These are phyloP conservation scores for Oreortyx pictus DNA, from an alignment of 2,797 vertebrate genomes.

Conservation along the genomic window DNA sequence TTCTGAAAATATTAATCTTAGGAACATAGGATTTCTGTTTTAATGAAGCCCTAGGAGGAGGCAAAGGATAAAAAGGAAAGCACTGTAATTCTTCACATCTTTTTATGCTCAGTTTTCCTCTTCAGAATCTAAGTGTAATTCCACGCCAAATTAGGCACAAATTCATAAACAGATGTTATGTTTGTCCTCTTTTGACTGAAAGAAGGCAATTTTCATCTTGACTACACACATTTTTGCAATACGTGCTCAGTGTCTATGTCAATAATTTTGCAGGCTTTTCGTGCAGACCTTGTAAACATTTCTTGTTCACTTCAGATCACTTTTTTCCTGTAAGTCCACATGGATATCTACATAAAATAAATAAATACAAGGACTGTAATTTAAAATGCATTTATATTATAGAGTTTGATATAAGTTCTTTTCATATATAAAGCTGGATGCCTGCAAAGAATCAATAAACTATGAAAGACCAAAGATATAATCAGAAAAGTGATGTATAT, in stretches of 20 bases:
- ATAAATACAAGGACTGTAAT: not conserved
- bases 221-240: not conserved
- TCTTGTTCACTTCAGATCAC: not conserved
- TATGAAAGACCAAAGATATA: not conserved
- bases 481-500: not conserved
- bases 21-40: not conserved
- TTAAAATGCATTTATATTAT: not conserved
- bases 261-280: not conserved
- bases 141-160: not conserved
- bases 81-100: not conserved
- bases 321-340: not conserved
- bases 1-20: not conserved
- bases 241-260: not conserved
- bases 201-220: not conserved
- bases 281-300: not conserved
- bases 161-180: not conserved
- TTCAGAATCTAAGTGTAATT: not conserved
- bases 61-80: not conserved
- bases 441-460: not conserved
- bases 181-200: not conserved
- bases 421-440: not conserved
- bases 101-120: not conserved
- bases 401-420: not conserved
- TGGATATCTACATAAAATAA: not conserved
- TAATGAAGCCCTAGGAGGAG: not conserved